Conservation (phyloP, 2,113 vertebrate genomes). For the Tragelaphus buxtoni region DNA sequence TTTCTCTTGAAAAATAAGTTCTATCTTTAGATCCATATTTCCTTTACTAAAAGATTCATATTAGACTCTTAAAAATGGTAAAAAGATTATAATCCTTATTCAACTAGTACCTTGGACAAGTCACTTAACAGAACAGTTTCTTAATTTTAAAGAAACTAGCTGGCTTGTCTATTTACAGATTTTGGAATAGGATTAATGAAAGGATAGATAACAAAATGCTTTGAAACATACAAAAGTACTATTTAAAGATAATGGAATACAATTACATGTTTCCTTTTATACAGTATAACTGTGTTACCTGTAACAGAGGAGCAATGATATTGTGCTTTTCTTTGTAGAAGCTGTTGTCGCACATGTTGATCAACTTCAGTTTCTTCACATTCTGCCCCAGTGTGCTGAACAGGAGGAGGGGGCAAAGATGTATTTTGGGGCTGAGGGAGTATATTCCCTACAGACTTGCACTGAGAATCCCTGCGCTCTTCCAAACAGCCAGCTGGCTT, state of each 20-base stretch:
- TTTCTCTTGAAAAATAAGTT: conserved; percentile 30
- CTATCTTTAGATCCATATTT: not conserved
- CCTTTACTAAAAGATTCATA: conserved; percentile 24
- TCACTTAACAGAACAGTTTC: not conserved
- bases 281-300: conserved; percentile 38
- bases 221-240: conserved; percentile 8
- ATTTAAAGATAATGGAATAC: conserved; percentile 10
- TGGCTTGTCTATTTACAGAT: not conserved
- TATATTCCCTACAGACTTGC: conserved; percentile 53
- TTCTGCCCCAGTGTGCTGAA: conserved; percentile 78
- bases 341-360: conserved; percentile 84
- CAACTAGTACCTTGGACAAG: not conserved
- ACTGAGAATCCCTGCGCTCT: conserved; percentile 79
- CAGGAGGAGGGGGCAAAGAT: conserved; percentile 64
- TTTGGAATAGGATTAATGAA: conserved; percentile 9
- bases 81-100: not conserved
- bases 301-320: conserved; percentile 59
- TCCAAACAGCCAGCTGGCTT: conserved; percentile 75
- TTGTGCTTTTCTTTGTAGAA: conserved; percentile 65
- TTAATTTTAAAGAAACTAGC: conserved; percentile 38
- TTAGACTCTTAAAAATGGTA: not conserved
- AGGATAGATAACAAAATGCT: conserved; percentile 26
- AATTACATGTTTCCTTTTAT: not conserved
- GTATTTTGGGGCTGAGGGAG: conserved; percentile 48
- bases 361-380: conserved; percentile 88